A percentile compares a stretch with the other conserved stretches of the same genome.
Conservation (phyloP, 2,888 invertebrate species). For the Trisateles emortualis region DNA sequence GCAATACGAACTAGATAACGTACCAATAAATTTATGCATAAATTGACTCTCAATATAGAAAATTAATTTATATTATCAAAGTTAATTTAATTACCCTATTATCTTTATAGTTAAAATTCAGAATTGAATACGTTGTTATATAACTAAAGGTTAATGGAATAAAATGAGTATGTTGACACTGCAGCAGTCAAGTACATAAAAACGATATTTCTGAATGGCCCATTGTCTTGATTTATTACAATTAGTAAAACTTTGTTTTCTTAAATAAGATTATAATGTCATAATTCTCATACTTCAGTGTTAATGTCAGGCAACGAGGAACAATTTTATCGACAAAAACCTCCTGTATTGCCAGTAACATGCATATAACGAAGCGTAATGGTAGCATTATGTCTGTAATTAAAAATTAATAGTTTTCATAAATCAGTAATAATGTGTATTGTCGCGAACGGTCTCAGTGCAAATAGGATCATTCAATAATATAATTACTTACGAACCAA, state of each 20-base stretch:
- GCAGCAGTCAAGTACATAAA: conserved; percentile 16
- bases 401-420: conserved; percentile 63
- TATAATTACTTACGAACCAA: conserved; percentile 41
- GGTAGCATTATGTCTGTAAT: conserved; percentile 55
- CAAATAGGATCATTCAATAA: conserved; percentile 59
- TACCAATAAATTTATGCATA: background rate
- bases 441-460: conserved; percentile 35
- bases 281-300: conserved; percentile 51
- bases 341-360: conserved; percentile 31
- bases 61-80: background rate
- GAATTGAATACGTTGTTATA: conserved; percentile 12
- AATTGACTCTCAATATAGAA: background rate
- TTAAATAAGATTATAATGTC: conserved; percentile 49
- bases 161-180: conserved; percentile 37
- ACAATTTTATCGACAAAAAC: conserved; percentile 50
- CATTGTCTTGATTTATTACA: conserved; percentile 45
- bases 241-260: conserved; percentile 37
- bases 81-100: background rate
- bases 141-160: conserved; percentile 33
- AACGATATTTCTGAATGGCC: conserved; percentile 32
- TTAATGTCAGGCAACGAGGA: conserved; percentile 51
- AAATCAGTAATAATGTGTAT: conserved; percentile 61
- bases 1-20: background rate
- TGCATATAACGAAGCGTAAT: conserved; percentile 49
- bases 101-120: background rate